Evolutionary conservation across 2,888 invertebrate genomes (phyloP).

Genomic region (Anodontia alba): DNA sequence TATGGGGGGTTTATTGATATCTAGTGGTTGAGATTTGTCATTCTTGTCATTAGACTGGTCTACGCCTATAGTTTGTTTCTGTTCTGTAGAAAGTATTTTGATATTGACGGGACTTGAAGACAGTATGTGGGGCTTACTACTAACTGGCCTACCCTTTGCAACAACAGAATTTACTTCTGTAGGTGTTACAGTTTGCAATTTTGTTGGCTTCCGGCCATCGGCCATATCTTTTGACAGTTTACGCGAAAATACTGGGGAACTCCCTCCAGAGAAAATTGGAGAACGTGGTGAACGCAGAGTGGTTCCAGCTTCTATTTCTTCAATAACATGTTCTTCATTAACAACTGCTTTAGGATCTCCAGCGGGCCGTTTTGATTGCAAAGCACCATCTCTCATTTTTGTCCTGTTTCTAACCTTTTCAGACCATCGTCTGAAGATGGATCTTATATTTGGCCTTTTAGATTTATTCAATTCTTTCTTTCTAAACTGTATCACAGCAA

Average conservation of each 20-base stretch:
- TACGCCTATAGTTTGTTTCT: too few relatives aligned
- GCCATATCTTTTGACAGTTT: not conserved
- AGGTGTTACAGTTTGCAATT: not conserved
- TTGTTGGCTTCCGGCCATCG: not conserved
- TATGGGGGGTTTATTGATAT: too few relatives aligned
- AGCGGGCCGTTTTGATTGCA: not conserved
- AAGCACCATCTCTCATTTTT: not conserved
- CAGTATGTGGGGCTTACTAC: not conserved
- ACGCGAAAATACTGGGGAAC: not conserved
- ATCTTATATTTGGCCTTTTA: not conserved
- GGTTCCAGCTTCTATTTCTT: not conserved
- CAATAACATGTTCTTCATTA: not conserved
- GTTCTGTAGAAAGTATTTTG: too few relatives aligned
- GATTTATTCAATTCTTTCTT: conserved; percentile 44
- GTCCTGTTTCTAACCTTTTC: conserved; percentile 28
- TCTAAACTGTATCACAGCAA: conserved; percentile 61
- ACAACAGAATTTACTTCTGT: not conserved
- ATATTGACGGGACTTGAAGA: not conserved
- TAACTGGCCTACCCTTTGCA: conserved; percentile 12
- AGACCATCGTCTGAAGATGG: conserved; percentile 30
- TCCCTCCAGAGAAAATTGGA: conserved; percentile 29
- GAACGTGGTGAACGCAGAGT: conserved; percentile 7
- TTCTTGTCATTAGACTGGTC: too few relatives aligned
- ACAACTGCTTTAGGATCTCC: conserved; percentile 11
- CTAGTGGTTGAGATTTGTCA: too few relatives aligned